Evolutionary conservation across 2,797 vertebrate genomes (phyloP).

Genomic region (Thamnophis elegans): DNA sequence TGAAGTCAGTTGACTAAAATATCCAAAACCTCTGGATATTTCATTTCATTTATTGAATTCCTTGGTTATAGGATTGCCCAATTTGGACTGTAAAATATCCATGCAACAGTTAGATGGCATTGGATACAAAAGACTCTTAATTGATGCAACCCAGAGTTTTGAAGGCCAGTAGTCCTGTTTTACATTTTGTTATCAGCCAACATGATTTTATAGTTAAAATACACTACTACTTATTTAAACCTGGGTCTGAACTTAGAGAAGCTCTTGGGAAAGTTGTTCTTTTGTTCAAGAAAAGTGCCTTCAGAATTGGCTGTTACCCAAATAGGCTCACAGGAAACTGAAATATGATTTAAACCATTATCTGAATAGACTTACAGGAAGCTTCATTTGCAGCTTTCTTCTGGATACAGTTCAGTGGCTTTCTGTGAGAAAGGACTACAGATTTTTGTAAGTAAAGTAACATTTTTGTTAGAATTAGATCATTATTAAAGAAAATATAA

Average conservation of each 20-base stretch:
- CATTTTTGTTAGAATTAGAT: constrained; percentile 18
- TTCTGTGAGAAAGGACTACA: not conserved
- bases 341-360: not conserved
- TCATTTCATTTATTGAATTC: not conserved
- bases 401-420: not conserved
- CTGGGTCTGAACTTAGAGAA: not conserved
- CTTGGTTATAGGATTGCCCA: not conserved
- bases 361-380: not conserved
- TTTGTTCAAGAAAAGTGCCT: not conserved
- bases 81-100: not conserved
- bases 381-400: not conserved
- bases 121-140: not conserved
- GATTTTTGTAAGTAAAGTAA: constrained; percentile 9
- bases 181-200: not conserved
- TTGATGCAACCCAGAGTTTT: not conserved
- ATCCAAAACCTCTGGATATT: not conserved
- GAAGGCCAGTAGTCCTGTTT: not conserved
- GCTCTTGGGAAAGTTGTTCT: not conserved
- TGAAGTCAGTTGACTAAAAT: not conserved
- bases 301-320: not conserved
- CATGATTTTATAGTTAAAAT: not conserved
- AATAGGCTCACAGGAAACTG: not conserved
- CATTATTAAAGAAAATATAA: not conserved
- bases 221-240: not conserved
- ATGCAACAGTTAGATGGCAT: not conserved